phyloP scores from a whole-genome alignment of 1,140 invertebrate species.

The Chelonus insularis region DNA sequence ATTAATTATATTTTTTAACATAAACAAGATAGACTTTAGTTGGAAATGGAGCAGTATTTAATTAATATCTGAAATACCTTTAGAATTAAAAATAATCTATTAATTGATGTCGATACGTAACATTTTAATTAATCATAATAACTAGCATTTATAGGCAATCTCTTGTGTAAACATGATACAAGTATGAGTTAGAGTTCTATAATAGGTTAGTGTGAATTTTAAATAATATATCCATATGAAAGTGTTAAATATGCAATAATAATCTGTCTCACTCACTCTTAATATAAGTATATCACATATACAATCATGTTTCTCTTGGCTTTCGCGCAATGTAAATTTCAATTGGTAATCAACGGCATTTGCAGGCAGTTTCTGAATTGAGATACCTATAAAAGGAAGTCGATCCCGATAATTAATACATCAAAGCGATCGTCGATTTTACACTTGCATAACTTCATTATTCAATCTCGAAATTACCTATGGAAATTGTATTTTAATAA shows the following conservation, averaged over 20 bases:
- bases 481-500: neutral
- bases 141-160: too few species aligned
- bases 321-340: neutral
- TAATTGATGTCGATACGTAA: too few species aligned
- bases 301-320: neutral
- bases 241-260: neutral
- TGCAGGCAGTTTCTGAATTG: neutral
- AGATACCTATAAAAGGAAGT: neutral
- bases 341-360: neutral
- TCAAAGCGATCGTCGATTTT: slow-evolving; percentile 2
- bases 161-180: too few species aligned
- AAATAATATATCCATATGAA: too few species aligned
- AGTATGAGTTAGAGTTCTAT: too few species aligned
- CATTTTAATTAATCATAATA: too few species aligned
- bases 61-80: too few species aligned
- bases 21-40: too few species aligned
- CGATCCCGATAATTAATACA: slow-evolving; percentile 1
- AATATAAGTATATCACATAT: neutral
- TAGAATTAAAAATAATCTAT: too few species aligned
- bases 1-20: too few species aligned
- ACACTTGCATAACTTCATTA: neutral
- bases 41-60: too few species aligned
- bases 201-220: too few species aligned
- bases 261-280: neutral
- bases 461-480: neutral